These are phyloP conservation scores for Pilophorus perplexus DNA, from an alignment of 2,888 invertebrate genomes.

Conservation along the genomic window DNA sequence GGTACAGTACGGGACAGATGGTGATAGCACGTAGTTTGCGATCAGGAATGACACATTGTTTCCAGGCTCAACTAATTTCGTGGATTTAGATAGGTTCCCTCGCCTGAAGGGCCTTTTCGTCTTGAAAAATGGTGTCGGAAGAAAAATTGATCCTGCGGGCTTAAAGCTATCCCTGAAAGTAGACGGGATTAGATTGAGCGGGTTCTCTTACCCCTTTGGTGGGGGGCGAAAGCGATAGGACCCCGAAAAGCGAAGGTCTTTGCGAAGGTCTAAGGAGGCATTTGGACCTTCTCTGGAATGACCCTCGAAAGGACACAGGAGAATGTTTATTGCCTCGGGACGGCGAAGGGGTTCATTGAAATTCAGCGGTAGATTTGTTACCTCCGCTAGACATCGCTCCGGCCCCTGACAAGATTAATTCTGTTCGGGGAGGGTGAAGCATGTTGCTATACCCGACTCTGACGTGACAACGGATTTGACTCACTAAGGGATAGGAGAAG, in stretches of 20 bases:
- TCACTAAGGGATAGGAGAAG: no score
- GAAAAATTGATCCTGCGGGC: slow-evolving; percentile 26
- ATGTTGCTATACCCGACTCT: no score
- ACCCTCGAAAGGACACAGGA: slow-evolving; percentile 23
- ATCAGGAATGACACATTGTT: background rate
- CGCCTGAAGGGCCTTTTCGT: background rate
- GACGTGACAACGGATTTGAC: no score
- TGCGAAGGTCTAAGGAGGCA: background rate
- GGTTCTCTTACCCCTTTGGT: slow-evolving; percentile 18
- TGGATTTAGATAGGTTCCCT: background rate
- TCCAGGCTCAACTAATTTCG: slow-evolving; percentile 4
- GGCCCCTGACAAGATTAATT: slow-evolving; percentile 31
- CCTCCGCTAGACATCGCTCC: slow-evolving; percentile 17
- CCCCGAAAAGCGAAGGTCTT: background rate
- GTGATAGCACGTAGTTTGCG: no score
- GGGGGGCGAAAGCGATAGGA: background rate
- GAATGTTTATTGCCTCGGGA: slow-evolving; percentile 28
- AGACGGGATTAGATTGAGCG: slow-evolving; percentile 25
- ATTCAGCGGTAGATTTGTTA: slow-evolving; percentile 38
- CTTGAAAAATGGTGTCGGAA: slow-evolving; percentile 17
- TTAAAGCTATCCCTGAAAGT: slow-evolving; percentile 14
- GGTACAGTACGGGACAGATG: no score
- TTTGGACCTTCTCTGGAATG: slow-evolving; percentile 4
- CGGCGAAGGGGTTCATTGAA: slow-evolving; percentile 23
- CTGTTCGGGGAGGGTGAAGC: background rate